Evolutionary conservation across 1,140 invertebrate species (phyloP), one percentile per base, ranked within the genome.

Genomic region (Caenorhabditis briggsae): DNA sequence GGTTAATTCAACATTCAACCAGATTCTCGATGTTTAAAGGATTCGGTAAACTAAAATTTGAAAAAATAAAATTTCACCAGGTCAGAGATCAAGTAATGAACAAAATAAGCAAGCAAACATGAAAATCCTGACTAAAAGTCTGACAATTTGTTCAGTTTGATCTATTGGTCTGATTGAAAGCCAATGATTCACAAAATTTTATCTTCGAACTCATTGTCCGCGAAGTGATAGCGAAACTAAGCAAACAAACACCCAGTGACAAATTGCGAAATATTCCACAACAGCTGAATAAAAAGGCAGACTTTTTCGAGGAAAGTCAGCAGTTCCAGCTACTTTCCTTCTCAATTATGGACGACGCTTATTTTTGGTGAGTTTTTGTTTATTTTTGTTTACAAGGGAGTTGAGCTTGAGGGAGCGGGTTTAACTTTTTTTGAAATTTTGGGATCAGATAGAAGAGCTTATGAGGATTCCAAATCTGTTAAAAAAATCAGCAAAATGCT

Each of bases 261-360:
- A 12, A 46, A 70, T 70, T 70, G 64, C 64, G 64, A 70, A 70
- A 70, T 70, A 43, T 46, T 46, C 33, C 64, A 46, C 64, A 70
- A 70, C 16, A 46, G 18, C 16, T 70, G 64, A 70, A 70, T 70
- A 70, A 70, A 70, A 70, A 70, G 64, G 33, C 33, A n/a, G 64
- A 20, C 5, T 14, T 43, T 46, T 16, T 3, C 14, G 16, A 16
- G 59, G 33, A 33, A 33, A 64, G 23, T 25, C 25, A 43, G 33
- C 33, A 70, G 16, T 43, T 7, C 3, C 11, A 14, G 14, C 14
- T 6, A 20, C 33, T 46, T 7, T 6, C 3, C 64, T 70, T 25
- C 33, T 12, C 6, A 12, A 11, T 33, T 11, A 70, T 70, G 64
- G 64, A 70, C 41, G 64, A 70, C 33, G 46, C 64, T 43, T 70